Conservation (phyloP, 2,113 vertebrate genomes). For the Hipposideros armiger region DNA sequence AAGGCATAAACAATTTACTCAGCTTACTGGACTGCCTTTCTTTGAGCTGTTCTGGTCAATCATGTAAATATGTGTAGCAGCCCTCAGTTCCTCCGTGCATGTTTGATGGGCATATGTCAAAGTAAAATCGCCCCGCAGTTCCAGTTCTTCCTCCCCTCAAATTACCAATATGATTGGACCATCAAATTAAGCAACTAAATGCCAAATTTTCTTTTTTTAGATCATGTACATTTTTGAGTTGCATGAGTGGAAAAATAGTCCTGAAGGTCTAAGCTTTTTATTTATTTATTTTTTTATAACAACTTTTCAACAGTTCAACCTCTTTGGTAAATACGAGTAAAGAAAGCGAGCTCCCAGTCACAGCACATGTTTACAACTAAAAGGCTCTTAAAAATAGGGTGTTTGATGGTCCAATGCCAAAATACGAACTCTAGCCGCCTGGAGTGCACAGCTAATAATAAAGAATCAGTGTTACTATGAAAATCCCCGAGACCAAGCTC, state of each 20-base stretch:
- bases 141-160: slow-evolving; percentile 61
- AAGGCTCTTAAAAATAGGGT: slow-evolving; percentile 86
- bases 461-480: slow-evolving; percentile 81
- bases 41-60: slow-evolving; percentile 78
- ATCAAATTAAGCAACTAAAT: slow-evolving; percentile 66
- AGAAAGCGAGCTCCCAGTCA: slow-evolving; percentile 79
- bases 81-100: slow-evolving; percentile 39
- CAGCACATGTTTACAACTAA: slow-evolving; percentile 81
- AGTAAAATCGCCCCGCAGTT: slow-evolving; percentile 38
- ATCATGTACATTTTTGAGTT: slow-evolving; percentile 49
- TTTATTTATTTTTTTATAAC: slow-evolving; percentile 49
- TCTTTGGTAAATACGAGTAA: slow-evolving; percentile 74
- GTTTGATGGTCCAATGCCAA: slow-evolving; percentile 86
- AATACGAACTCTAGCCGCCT: slow-evolving; percentile 82
- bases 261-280: slow-evolving; percentile 57
- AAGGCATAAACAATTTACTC: slow-evolving; percentile 72
- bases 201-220: neutral
- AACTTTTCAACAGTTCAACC: slow-evolving; percentile 73
- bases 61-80: slow-evolving; percentile 74
- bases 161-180: slow-evolving; percentile 76
- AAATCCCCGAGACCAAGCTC: slow-evolving; percentile 72
- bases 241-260: slow-evolving; percentile 32
- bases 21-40: slow-evolving; percentile 71
- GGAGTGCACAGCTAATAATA: slow-evolving; percentile 83
- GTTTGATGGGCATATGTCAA: slow-evolving; percentile 75